A percentile compares a stretch with the other conserved stretches of the same genome.
Evolutionary conservation across 2,113 vertebrate genomes (phyloP).

Genomic region (Pseudonaja textilis): DNA sequence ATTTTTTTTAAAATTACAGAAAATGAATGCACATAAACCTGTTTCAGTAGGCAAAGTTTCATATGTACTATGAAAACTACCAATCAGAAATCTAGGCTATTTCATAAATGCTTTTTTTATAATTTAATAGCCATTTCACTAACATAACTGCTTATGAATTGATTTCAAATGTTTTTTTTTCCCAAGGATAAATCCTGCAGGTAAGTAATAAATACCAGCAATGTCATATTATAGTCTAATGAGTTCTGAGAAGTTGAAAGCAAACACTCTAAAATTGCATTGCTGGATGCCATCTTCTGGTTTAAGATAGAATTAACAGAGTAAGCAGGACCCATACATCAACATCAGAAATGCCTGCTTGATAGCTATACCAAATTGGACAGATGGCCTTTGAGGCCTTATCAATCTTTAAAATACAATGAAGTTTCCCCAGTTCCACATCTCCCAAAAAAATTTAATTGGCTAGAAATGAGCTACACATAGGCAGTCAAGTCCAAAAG

Average conservation of each 20-base stretch:
- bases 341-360: not conserved
- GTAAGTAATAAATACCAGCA: not conserved
- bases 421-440: not conserved
- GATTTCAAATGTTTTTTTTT: not conserved
- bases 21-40: not conserved
- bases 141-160: not conserved
- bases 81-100: slow-evolving; percentile 1
- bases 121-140: not conserved
- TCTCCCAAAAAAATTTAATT: not conserved
- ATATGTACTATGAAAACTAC: not conserved
- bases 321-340: not conserved
- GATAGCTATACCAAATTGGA: not conserved
- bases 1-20: slow-evolving; percentile 22
- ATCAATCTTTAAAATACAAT: not conserved
- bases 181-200: not conserved
- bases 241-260: not conserved
- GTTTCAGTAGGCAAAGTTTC: slow-evolving; percentile 20
- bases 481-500: not conserved
- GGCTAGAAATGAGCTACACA: not conserved
- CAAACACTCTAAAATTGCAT: not conserved
- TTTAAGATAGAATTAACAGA: not conserved
- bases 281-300: slow-evolving; percentile 33
- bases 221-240: not conserved
- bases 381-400: not conserved
- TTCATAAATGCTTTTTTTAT: not conserved